Evolutionary conservation across 2,113 vertebrate species (phyloP).

Genomic region (Pimephales promelas): DNA sequence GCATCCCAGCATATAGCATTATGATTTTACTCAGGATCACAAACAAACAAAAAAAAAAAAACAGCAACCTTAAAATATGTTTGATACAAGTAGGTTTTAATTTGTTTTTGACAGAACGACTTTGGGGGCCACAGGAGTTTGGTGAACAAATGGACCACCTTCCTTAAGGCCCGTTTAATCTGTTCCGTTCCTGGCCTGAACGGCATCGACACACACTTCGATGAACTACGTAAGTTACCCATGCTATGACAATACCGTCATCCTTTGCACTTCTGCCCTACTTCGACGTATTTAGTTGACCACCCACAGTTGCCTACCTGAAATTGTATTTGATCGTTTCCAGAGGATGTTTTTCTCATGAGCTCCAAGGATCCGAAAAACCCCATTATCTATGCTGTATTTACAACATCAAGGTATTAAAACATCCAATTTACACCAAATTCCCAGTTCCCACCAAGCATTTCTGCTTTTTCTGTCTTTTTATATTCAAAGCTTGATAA

Average conservation of each 20-base stretch:
- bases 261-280: neutral
- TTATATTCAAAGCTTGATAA: neutral
- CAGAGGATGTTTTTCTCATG: conserved; percentile 97
- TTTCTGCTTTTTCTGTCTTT: neutral
- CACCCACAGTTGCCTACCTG: neutral
- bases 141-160: conserved; percentile 99
- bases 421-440: conserved; percentile 31
- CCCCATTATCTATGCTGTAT: conserved; percentile 92
- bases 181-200: conserved; percentile 95
- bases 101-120: conserved; percentile 85
- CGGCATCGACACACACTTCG: conserved; percentile 97
- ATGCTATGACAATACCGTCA: neutral
- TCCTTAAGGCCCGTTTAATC: conserved; percentile 92
- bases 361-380: conserved; percentile 97
- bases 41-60: neutral
- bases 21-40: neutral
- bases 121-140: conserved; percentile 96
- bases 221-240: conserved; percentile 92
- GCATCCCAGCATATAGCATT: neutral
- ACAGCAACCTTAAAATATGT: neutral
- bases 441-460: neutral
- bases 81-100: neutral
- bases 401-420: conserved; percentile 93
- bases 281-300: neutral
- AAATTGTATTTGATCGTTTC: conserved; percentile 48